A percentile compares a stretch with the other conserved stretches of the same genome.
These are phyloP conservation scores for Rhorus exstirpatorius DNA, from an alignment of 2,888 invertebrate species.

Conservation along the genomic window DNA sequence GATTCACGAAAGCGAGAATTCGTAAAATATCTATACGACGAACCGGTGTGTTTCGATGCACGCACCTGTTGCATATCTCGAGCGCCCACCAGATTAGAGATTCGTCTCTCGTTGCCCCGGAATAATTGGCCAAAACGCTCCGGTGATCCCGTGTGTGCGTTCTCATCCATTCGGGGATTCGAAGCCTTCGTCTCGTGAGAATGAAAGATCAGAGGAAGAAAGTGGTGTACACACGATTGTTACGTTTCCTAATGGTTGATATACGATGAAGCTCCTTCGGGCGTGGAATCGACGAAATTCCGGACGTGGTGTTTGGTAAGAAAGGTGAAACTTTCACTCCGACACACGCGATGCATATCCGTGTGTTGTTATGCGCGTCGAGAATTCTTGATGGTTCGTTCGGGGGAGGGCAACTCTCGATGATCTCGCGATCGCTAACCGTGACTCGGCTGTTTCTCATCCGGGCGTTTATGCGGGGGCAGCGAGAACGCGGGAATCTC, in stretches of 20 bases:
- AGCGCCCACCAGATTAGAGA: conserved; percentile 30
- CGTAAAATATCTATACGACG: conserved; percentile 21
- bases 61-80: conserved; percentile 69
- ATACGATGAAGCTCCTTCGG: conserved; percentile 9
- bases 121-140: conserved; percentile 81
- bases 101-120: conserved; percentile 77
- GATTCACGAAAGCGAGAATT: not conserved
- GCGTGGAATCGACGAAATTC: conserved; percentile 49
- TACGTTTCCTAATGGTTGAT: no score
- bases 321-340: conserved; percentile 48
- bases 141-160: conserved; percentile 53
- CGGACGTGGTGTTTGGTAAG: conserved; percentile 19
- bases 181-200: conserved; percentile 11
- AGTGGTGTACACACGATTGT: conserved; percentile 1
- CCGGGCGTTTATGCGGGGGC: conserved; percentile 30
- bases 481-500: conserved; percentile 59
- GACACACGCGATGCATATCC: conserved; percentile 36
- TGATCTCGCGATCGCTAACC: conserved; percentile 75
- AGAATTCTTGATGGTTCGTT: conserved; percentile 49
- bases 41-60: conserved; percentile 44
- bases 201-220: not conserved
- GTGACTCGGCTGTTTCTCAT: conserved; percentile 77
- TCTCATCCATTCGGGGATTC: conserved; percentile 7
- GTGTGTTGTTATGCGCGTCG: conserved; percentile 51
- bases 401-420: not conserved